Base-by-base conservation (phyloP, 2,113 vertebrate genomes). In the Hipposideros armiger region DNA sequence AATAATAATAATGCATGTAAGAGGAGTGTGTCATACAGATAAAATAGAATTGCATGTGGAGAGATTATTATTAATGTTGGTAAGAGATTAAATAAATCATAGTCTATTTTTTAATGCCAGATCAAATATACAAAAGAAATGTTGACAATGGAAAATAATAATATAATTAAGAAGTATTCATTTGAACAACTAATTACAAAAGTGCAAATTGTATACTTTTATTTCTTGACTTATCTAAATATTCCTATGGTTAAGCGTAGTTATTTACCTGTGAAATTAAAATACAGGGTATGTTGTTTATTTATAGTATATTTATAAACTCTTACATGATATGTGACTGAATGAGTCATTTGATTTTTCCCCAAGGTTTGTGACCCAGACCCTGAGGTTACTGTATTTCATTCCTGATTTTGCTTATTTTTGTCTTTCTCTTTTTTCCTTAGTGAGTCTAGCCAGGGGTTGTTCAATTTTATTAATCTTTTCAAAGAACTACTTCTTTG, bases 61-160 rank as follows among this genome's bases (percentile, higher is more conserved):
- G 14, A 47, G 3, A 24, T 60, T 73, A 45, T 82, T 82, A 84
- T 62, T 60, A 45, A 72, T 84, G 22, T 60, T 45, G 5, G 3
- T 36, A 70, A 56, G 64, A 58, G 20, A 66, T 73, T 87, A 70
- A 80, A 50, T 66, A 83, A 72, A 67, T 42, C 15, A 50, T 36
- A 76, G 22, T 86, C 7, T 17, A 54, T 58, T 62, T 50, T 90
- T 58, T 64, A 78, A 67, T 73, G 16, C 3, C 30, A 47, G 9
- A 45, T 73, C 22, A 88, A 91, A 77, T 62, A 30, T 85, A 45
- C 14, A 87, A 93, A 90, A 64, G 30, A 56, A 84, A 84, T 42
- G 9, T 47, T 3, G 7, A 70, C 19, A 60, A 56, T 64, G 11
- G 4, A 89, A 89, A 88, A 56, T 86, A 56, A 74, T 47, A 73